These are phyloP conservation scores for Schizotus pectinicornis DNA, from an alignment of 2,888 invertebrate species.

Conservation along the genomic window DNA sequence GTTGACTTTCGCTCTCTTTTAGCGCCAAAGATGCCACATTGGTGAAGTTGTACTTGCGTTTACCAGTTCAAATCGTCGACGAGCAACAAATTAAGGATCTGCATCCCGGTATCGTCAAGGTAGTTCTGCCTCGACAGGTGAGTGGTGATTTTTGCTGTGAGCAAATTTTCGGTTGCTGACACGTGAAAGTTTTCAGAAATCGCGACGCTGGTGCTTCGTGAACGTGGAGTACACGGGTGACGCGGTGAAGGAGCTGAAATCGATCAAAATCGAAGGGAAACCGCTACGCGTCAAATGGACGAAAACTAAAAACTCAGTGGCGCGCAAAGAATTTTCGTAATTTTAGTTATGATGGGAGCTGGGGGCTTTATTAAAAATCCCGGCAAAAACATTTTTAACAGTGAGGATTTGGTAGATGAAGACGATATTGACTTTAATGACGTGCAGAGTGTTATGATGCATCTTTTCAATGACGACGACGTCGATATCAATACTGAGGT, in stretches of 20 bases:
- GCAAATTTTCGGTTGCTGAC: not conserved
- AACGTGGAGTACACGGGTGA: slow-evolving; percentile 38
- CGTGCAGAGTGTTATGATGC: not conserved
- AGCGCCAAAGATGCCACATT: slow-evolving; percentile 36
- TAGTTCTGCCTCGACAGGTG: slow-evolving; percentile 49
- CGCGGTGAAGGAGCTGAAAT: slow-evolving; percentile 36
- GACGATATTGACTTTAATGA: not conserved
- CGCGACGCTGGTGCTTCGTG: slow-evolving; percentile 47
- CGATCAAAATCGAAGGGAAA: slow-evolving; percentile 42
- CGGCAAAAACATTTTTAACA: slow-evolving; percentile 10
- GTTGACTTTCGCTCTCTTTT: slow-evolving; percentile 18
- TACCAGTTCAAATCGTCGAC: slow-evolving; percentile 48
- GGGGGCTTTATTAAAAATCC: slow-evolving; percentile 24
- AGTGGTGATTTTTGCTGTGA: slow-evolving; percentile 10
- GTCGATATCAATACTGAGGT: slow-evolving; percentile 3
- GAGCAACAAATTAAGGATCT: slow-evolving; percentile 47
- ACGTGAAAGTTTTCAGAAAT: slow-evolving; percentile 40
- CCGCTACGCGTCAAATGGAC: slow-evolving; percentile 32
- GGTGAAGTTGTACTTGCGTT: slow-evolving; percentile 46
- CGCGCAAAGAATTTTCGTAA: not conserved
- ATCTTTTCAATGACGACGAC: slow-evolving; percentile 4
- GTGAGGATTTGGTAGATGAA: slow-evolving; percentile 20
- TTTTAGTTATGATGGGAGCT: slow-evolving; percentile 17
- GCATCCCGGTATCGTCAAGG: slow-evolving; percentile 48
- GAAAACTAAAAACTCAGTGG: not conserved